Evolutionary conservation across 2,888 invertebrate species (phyloP), one percentile per base, ranked within the genome.

Genomic region (Lasioglossum morio): DNA sequence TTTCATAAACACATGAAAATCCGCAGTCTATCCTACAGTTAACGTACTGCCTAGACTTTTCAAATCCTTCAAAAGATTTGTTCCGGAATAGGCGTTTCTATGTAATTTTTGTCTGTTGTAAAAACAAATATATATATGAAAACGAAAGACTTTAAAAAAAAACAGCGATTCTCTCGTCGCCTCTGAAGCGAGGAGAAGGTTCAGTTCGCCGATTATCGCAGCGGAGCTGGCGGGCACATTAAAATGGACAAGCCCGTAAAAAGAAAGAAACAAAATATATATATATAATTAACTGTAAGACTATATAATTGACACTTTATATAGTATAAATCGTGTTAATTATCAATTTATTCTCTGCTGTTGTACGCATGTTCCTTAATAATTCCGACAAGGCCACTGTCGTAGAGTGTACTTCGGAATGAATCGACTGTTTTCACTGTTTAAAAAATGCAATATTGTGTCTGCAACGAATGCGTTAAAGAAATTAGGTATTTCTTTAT

Each of bases 261-360:
- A 63, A 30, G 7, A 2, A 30, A 27, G 23, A 60, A 63, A 63
- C 43, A 43, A 43, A 14, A 43, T 43, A 30, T 63, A 34, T 34
- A 63, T 60, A 60, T 63, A 63, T 30, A 30, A 60, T 60, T 63
- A 63, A 63, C 69, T 48, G 43, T 72, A 82, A 73, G 46, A 74
- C 74, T 82, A 74, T 82, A 80, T 74, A 82, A 82, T 82, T 74
- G 74, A 70, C 48, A 80, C 66, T 63, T 63, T 63, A 63, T 30
- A 63, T 63, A 63, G 63, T 63, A 63, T 63, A 63, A 63, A 30
- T 30, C 30, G 27, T 27, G 63, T 63, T 63, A 7, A 63, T 60
- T 16, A 60, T 63, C 63, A 16, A 30, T 30, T 16, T 30, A 30
- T 63, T 63, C 63, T 30, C 63, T 7, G 30, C 14, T 30, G 27